Base-by-base conservation (phyloP, 2,113 vertebrate genomes). In the Mirza zaza region DNA sequence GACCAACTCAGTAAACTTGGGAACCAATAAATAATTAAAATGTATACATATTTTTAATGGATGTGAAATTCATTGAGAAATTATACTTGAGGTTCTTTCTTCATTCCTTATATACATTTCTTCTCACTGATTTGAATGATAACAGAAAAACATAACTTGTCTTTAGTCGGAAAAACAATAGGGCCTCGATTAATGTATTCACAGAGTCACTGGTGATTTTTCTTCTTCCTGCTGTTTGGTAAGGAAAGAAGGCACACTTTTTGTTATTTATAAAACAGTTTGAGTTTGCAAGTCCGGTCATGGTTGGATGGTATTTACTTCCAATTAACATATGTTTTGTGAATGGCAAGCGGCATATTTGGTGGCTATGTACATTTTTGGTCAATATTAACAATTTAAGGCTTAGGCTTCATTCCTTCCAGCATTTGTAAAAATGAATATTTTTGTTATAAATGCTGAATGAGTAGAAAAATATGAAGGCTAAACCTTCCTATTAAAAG, bases 321-420 rank as follows among this genome's bases (percentile, higher is more conserved):
- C 92, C 96, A 96, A 94, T 97, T 96, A 96, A 96, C 98, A 97
- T 96, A 81, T 39, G 84, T 96, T 97, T 96, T 97, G 97, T 96
- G 98, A 98, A 95, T 98, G 98, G 96, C 97, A 65, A 82, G 95
- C 94, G 95, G 91, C 95, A 96, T 80, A 3, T 9, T 2, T 67
- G 6, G 83, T 13, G 48, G 55, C 93, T 57, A 52, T 6, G 36
- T 9, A 5, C 0, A 13, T 68, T 82, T 97, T 79, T 90, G 59
- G 91, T 92, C 73, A 48, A 32, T 50, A 45, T 94, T 87, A 97
- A 59, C 90, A 82, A 23, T 94, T 84, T 13, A 0, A n/a, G 27
- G 39, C 8, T 57, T 97, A 87, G 50, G 65, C 8, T 92, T 97
- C 59, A 93, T n/a, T 1, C 5, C 91, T 93, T 87, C 27, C 45